Percentiles rank a stretch among this genome's conserved stretches.
phyloP scores from a whole-genome alignment of 2,888 invertebrate genomes.

The Dynastes maya region DNA sequence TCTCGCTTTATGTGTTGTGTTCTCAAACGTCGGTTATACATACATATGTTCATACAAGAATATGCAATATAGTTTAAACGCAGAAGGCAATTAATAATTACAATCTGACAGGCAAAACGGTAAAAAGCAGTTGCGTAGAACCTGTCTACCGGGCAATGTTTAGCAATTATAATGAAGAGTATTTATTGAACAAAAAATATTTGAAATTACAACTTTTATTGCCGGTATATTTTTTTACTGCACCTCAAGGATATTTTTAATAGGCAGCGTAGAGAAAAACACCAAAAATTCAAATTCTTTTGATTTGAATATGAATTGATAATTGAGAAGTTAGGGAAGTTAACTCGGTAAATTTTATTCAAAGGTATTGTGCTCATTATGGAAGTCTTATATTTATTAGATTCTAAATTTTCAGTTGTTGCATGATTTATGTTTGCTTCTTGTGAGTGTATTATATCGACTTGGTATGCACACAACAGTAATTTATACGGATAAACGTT shows the following conservation, averaged over 20 bases:
- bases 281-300: background rate
- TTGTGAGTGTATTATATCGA: background rate
- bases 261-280: background rate
- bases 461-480: background rate
- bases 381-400: slow-evolving; percentile 4
- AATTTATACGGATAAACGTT: background rate
- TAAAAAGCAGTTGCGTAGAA: slow-evolving; percentile 20
- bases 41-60: background rate
- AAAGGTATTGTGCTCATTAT: background rate
- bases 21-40: background rate
- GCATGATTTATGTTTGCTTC: background rate
- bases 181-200: slow-evolving; percentile 10
- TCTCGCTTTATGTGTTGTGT: background rate
- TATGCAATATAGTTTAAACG: slow-evolving; percentile 1
- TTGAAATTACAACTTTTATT: slow-evolving; percentile 7
- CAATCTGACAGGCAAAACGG: slow-evolving; percentile 14
- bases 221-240: background rate
- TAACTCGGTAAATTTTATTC: background rate
- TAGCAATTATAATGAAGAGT: slow-evolving; percentile 25
- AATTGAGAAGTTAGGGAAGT: background rate
- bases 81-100: background rate
- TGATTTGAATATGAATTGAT: slow-evolving; percentile 5
- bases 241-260: background rate
- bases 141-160: slow-evolving; percentile 1
- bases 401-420: slow-evolving; percentile 1